Base-by-base conservation (phyloP, 2,113 vertebrate species). In the Cyanocitta stelleri region DNA sequence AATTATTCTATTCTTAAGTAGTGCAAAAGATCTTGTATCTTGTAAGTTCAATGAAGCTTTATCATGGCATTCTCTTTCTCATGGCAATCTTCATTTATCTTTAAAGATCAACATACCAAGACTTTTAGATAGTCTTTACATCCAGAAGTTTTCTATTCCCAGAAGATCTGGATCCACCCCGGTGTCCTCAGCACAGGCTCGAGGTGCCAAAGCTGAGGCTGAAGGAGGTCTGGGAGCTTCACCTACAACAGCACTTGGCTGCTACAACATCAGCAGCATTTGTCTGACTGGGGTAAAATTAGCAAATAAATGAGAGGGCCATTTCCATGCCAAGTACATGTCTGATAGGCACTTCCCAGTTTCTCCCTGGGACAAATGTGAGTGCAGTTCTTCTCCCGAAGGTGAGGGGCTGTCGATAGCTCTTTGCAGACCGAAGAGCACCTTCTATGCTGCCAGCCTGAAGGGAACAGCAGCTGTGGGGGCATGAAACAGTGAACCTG, bases 381-480 rank as follows among this genome's bases (percentile, higher is more conserved):
- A 14, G 19, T 39, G 39, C 13, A 71, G 5, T 16, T 64, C 27
- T 77, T n/a, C 30, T 63, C 17, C 46, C 32, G 0, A 0, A 19
- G 51, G n/a, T 13, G 21, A 78, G 29, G 0, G 10, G 33, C 32
- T 89, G 21, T 29, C 0, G 0, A 19, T 4, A 46, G 10, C 7
- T 51, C 33, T 71, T 68, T 72, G 13, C 22, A 66, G 59, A 37
- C 19, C 1, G 1, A 62, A 41, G 43, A 29, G 26, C 26, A 21
- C 5, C 4, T 1, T 1, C 33, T 15, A 10, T 1, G 30, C 24
- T 72, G 64, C 33, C 89, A 78, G 21, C 19, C 39, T 75, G 30
- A 35, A 79, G 37, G 39, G 66, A 69, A 23, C 39, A 79, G 13
- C 52, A 82, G 44, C 39, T 29, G 10, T 6, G 8, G 19, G 41